Percentiles rank a stretch among this genome's conserved stretches.
phyloP scores from a whole-genome alignment of 37 sponge, comb jelly and placozoan genomes.

The Agelas oroides region DNA sequence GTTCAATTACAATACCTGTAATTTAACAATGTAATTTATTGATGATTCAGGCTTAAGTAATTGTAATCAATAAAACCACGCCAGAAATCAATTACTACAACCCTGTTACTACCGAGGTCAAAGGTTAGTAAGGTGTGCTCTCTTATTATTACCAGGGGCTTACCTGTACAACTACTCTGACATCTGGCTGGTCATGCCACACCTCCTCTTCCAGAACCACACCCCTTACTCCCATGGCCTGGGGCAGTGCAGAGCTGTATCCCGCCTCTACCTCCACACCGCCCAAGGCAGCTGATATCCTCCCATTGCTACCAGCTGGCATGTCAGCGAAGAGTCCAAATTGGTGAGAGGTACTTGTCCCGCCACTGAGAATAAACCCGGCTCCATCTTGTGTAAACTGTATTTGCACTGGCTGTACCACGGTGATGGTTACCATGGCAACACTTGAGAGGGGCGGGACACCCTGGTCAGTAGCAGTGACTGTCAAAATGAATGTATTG shows the following conservation, averaged over 20 bases:
- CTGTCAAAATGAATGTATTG: constrained; percentile 14
- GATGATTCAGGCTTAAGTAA: too few relatives aligned
- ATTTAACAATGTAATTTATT: too few relatives aligned
- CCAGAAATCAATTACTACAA: too few relatives aligned
- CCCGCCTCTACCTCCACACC: neutral
- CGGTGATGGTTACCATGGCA: constrained; percentile 3
- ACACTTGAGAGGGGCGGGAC: constrained; percentile 12
- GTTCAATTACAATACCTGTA: too few relatives aligned
- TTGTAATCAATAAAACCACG: too few relatives aligned
- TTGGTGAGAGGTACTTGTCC: neutral
- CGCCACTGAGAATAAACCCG: constrained; percentile 33
- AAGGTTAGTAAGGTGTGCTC: too few relatives aligned
- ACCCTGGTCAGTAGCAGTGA: constrained; percentile 61
- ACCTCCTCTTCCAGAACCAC: constrained; percentile 43
- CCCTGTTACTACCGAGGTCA: too few relatives aligned
- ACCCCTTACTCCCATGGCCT: constrained; percentile 37
- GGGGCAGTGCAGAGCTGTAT: constrained; percentile 8
- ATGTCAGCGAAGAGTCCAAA: constrained; percentile 55
- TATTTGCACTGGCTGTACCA: constrained; percentile 35
- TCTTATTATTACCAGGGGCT: too few relatives aligned
- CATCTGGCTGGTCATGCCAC: constrained; percentile 44
- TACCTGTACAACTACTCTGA: constrained; percentile 63
- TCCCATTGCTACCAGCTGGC: constrained; percentile 48
- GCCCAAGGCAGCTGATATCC: constrained; percentile 47
- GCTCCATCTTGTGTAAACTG: constrained; percentile 39